A percentile compares a stretch with the other conserved stretches of the same genome.
phyloP scores from a whole-genome alignment of 35 echinoderm and acorn worm genomes.

The Acanthaster planci region DNA sequence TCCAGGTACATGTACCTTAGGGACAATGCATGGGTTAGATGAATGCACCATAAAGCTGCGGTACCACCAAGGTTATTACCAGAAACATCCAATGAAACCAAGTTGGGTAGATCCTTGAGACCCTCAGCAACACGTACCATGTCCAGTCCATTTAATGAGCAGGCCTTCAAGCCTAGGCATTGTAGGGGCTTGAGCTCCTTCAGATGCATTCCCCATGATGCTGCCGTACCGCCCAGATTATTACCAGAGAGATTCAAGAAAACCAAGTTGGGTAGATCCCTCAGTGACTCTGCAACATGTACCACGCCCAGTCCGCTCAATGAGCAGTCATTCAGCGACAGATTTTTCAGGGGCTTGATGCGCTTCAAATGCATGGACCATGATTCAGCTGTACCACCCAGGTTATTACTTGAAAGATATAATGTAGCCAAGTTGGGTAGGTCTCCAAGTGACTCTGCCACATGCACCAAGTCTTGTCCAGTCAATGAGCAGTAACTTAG shows the following conservation, averaged over 20 bases:
- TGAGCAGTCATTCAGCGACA: neutral
- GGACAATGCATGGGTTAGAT: neutral
- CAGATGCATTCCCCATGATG: neutral
- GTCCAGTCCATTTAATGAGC: no score
- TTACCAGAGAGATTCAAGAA: neutral
- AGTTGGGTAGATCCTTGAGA: neutral
- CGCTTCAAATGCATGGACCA: neutral
- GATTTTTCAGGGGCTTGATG: neutral
- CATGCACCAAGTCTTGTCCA: no score
- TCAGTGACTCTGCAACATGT: neutral
- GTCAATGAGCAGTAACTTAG: no score
- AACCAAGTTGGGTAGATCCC: neutral
- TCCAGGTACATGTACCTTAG: neutral
- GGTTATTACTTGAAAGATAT: no score
- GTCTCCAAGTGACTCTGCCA: no score
- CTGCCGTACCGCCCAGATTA: neutral
- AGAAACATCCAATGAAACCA: neutral
- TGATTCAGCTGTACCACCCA: neutral
- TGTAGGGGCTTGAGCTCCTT: neutral
- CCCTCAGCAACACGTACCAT: neutral
- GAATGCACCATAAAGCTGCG: neutral
- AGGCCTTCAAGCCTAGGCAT: neutral
- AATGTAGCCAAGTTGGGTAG: no score
- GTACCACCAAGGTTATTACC: neutral
- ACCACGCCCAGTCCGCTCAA: neutral